phyloP scores from a whole-genome alignment of 2,888 invertebrate species.

The Drosophila pseudotakahashii region DNA sequence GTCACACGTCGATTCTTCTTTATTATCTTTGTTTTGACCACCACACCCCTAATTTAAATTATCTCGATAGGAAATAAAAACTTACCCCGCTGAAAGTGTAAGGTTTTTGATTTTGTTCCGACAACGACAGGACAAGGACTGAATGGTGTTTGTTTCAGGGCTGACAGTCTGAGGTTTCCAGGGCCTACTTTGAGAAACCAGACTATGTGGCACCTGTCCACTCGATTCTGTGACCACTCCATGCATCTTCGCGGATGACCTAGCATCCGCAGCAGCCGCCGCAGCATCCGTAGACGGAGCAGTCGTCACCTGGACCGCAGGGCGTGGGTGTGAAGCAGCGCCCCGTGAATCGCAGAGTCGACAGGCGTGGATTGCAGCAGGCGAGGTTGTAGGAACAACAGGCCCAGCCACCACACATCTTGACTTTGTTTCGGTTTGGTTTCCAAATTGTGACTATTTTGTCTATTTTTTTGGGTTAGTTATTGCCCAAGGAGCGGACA shows the following conservation, averaged over 20 bases:
- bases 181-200: constrained; percentile 22
- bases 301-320: constrained; percentile 56
- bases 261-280: constrained; percentile 45
- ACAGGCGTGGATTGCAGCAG: constrained; percentile 59
- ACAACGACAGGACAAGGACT: constrained; percentile 17
- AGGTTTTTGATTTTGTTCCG: constrained; percentile 2
- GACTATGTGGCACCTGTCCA: neutral
- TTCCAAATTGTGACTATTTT: neutral
- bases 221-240: constrained; percentile 10
- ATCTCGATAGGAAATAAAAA: neutral
- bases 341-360: constrained; percentile 62
- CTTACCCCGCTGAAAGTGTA: constrained; percentile 15
- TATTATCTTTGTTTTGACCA: too few relatives aligned
- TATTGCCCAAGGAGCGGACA: constrained; percentile 25
- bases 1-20: too few relatives aligned
- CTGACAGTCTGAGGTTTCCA: neutral
- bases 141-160: neutral
- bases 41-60: too few relatives aligned
- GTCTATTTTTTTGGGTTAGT: constrained; percentile 10
- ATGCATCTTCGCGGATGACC: neutral
- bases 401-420: constrained; percentile 73
- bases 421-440: constrained; percentile 1
- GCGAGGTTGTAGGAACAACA: constrained; percentile 60
- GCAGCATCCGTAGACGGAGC: constrained; percentile 44
- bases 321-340: constrained; percentile 65